Evolutionary conservation across 2,113 vertebrate genomes (phyloP), one percentile per base, ranked within the genome.

Genomic region (Labrus mixtus): DNA sequence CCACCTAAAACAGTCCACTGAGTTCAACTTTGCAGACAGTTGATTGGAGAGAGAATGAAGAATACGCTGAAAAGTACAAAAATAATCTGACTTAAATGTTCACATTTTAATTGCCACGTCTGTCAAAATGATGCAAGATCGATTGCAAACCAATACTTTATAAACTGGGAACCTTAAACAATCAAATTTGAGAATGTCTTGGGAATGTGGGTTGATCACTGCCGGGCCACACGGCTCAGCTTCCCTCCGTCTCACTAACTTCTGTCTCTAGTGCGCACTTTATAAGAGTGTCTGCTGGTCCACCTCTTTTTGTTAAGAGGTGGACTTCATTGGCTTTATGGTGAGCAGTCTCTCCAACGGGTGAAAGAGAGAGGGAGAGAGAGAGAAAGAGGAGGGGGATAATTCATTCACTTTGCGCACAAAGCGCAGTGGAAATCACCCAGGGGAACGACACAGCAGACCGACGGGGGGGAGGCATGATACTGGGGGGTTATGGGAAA

Each of bases 331-430:
- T 90, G 90, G 88, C 89, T 93, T 87, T 81, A 90, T 84, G 83
- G 84, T 79, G 68, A 81, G 72, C 87, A 86, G 84, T 83, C 89
- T 86, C 90, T 91, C 85, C 61, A 84, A 69, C 75, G 75, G 72
- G 68, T 76, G 84, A 87, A 36, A 19, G 84, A 46, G 68, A 43
- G 69, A 46, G 20, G 16, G 63, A 54, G 55, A 33, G 58, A 29
- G 84, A 16, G 68, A 6, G 55, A 25, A 61, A 36, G 69, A 58
- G 59, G 23, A 68, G 81, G 84, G 82, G 87, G 81, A 62, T 89
- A 90, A 92, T 86, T 90, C 91, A 93, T 91, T 93, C 91, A 91
- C 90, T 91, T 89, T 91, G 86, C 86, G 80, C 92, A 93, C 91
- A 93, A 93, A 92, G 92, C 92, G 73, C 90, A 87, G 81, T 87